These are phyloP conservation scores for Xiphorhynchus erythropygius DNA, from an alignment of 2,797 vertebrate genomes.

Conservation along the genomic window DNA sequence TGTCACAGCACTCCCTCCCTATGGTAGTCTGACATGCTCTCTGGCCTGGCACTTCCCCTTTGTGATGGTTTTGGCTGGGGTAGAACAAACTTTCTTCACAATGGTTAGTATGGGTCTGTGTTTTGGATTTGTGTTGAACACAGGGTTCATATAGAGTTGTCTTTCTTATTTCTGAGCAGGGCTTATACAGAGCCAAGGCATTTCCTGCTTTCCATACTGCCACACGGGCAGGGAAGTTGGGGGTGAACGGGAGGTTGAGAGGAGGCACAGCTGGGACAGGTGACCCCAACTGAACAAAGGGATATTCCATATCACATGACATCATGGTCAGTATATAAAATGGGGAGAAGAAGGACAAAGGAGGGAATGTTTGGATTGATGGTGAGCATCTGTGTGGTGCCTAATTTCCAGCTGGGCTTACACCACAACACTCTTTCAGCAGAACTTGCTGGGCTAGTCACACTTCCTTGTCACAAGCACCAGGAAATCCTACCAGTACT, in stretches of 20 bases:
- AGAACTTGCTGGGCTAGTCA: background rate
- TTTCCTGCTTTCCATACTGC: background rate
- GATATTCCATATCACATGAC: background rate
- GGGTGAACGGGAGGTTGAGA: background rate
- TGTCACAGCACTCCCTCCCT: background rate
- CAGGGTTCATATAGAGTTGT: background rate
- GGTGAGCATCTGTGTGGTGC: rapidly evolving
- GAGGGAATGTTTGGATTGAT: background rate
- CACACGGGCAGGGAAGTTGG: rapidly evolving
- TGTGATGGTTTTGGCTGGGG: background rate
- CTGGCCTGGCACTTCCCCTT: background rate
- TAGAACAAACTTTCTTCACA: background rate
- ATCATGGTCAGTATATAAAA: background rate
- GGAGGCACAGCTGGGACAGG: background rate
- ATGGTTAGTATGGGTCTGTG: background rate
- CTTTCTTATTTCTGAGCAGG: background rate
- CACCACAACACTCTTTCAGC: background rate
- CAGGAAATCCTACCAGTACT: background rate
- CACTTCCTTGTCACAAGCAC: background rate
- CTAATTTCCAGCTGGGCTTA: background rate
- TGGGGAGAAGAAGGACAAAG: background rate
- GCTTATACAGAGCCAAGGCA: background rate
- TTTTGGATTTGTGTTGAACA: background rate
- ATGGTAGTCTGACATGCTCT: rapidly evolving
- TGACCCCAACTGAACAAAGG: background rate